Conservation (phyloP, 2,113 vertebrate species). For the Salvelinus sp. region DNA sequence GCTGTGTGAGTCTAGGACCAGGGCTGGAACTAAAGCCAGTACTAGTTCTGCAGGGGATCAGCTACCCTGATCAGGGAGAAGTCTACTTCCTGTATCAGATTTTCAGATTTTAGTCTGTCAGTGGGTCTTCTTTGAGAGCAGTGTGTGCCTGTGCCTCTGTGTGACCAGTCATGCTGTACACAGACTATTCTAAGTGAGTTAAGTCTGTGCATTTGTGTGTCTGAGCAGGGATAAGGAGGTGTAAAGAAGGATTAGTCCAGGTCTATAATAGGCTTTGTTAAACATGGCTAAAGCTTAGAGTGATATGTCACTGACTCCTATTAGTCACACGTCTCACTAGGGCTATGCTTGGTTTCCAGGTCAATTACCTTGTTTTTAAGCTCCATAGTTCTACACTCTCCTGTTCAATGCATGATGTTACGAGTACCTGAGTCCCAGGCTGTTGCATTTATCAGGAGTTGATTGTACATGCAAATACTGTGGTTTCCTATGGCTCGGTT, state of each 20-base stretch:
- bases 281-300: constrained; percentile 65
- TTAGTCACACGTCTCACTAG: constrained; percentile 55
- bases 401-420: background rate
- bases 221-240: constrained; percentile 60
- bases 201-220: constrained; percentile 49
- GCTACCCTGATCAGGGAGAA: no score
- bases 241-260: constrained; percentile 68
- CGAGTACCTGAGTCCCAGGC: background rate
- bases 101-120: no score
- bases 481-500: no score
- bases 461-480: no score
- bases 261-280: constrained; percentile 71
- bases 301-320: constrained; percentile 68
- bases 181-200: constrained; percentile 50
- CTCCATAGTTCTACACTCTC: background rate
- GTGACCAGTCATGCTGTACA: constrained; percentile 49
- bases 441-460: no score
- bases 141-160: background rate
- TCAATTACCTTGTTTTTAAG: background rate
- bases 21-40: no score
- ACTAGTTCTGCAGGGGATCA: no score
- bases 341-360: background rate
- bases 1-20: no score
- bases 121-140: background rate
- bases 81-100: no score